Evolutionary conservation across 2,113 vertebrate species (phyloP).

Genomic region (Balaeniceps rex): DNA sequence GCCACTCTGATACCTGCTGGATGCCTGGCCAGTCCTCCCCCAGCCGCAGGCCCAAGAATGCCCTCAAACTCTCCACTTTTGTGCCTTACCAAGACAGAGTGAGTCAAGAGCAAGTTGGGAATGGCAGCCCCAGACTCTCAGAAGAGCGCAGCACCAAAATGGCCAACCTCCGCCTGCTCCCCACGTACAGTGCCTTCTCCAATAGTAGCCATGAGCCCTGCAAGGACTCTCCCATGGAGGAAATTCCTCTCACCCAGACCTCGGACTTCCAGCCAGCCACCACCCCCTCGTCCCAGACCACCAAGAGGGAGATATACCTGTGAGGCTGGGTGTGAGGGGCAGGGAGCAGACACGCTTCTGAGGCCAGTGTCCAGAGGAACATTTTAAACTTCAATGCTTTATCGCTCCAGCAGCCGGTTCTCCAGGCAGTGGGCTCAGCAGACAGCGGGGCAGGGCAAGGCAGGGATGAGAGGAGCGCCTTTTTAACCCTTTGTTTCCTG

Average conservation of each 20-base stretch:
- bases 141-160: conserved; percentile 94
- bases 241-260: conserved; percentile 96
- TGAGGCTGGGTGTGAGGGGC: conserved; percentile 75
- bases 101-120: conserved; percentile 89
- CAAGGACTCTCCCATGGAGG: conserved; percentile 94
- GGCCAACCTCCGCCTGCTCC: conserved; percentile 95
- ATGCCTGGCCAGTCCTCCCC: conserved; percentile 98
- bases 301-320: conserved; percentile 99
- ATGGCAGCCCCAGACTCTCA: conserved; percentile 91
- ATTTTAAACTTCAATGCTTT: conserved; percentile 57
- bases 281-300: conserved; percentile 88
- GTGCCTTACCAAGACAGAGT: conserved; percentile 99
- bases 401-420: background rate
- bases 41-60: conserved; percentile 87
- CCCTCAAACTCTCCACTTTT: conserved; percentile 97
- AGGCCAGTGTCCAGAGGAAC: conserved; percentile 62
- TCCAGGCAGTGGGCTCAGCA: conserved; percentile 33
- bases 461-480: conserved; percentile 49
- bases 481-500: conserved; percentile 18
- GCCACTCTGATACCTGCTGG: conserved; percentile 98
- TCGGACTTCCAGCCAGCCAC: conserved; percentile 89
- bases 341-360: conserved; percentile 1
- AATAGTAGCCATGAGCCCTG: conserved; percentile 91
- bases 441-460: conserved; percentile 56
- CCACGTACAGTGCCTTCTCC: conserved; percentile 98